phyloP scores from a whole-genome alignment of 1,140 invertebrate species.

The Agraylea sexmaculata region DNA sequence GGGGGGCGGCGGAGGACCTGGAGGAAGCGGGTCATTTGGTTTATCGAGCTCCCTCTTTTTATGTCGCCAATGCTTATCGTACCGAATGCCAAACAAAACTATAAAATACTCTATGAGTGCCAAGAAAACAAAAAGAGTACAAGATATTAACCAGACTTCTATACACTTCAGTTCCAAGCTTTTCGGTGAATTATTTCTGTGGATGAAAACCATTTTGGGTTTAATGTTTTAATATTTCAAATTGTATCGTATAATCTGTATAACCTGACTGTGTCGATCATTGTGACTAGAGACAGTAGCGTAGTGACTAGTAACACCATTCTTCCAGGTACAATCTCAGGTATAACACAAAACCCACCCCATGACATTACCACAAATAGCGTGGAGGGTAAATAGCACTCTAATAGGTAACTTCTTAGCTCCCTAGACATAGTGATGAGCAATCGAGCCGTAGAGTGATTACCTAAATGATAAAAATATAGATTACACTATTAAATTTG shows the following conservation, averaged over 20 bases:
- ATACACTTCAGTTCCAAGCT: slow-evolving; percentile 55
- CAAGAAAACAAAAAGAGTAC: slow-evolving; percentile 59
- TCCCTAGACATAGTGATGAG: slow-evolving; percentile 46
- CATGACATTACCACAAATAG: slow-evolving; percentile 54
- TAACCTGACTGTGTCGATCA: slow-evolving; percentile 54
- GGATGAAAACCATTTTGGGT: slow-evolving; percentile 15
- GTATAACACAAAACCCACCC: slow-evolving; percentile 53
- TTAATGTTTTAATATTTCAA: neutral
- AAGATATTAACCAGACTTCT: slow-evolving; percentile 60
- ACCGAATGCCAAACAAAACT: slow-evolving; percentile 49
- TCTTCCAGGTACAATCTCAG: slow-evolving; percentile 47
- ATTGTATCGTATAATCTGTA: neutral
- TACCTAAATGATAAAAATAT: slow-evolving; percentile 29
- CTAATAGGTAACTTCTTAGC: slow-evolving; percentile 45
- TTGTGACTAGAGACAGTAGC: slow-evolving; percentile 46
- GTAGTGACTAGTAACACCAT: slow-evolving; percentile 49
- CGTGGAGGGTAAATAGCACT: slow-evolving; percentile 50
- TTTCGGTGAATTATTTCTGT: slow-evolving; percentile 48
- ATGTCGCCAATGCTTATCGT: slow-evolving; percentile 47
- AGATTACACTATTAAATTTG: slow-evolving; percentile 3
- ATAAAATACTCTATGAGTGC: slow-evolving; percentile 61
- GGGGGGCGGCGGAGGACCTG: slow-evolving; percentile 29
- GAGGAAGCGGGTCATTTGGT: slow-evolving; percentile 22
- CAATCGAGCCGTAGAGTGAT: slow-evolving; percentile 44
- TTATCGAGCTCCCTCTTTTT: slow-evolving; percentile 36